Conservation (phyloP, 2,888 invertebrate species). For the Apantesis nais region DNA sequence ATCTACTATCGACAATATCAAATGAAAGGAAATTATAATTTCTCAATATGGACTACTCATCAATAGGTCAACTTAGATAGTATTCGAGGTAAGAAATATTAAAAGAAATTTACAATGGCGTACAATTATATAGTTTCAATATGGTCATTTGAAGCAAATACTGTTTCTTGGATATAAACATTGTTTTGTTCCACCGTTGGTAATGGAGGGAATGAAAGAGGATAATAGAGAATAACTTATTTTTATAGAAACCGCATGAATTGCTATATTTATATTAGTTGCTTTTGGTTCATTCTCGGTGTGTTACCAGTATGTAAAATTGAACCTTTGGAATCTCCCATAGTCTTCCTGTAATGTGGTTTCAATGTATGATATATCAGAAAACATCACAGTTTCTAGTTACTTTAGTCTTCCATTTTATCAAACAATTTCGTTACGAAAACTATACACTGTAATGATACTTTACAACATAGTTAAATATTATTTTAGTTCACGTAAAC, state of each 20-base stretch:
- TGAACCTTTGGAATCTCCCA: conserved; percentile 37
- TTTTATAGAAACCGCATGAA: not conserved
- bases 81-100: too few species aligned
- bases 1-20: too few species aligned
- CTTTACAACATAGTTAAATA: conserved; percentile 12
- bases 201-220: not conserved
- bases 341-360: conserved; percentile 39
- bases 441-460: conserved; percentile 7
- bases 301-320: conserved; percentile 3
- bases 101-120: conserved; percentile 18
- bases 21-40: too few species aligned
- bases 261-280: not conserved
- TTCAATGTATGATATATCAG: conserved; percentile 22
- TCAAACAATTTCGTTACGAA: conserved; percentile 25
- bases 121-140: not conserved
- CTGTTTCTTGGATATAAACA: not conserved
- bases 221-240: not conserved
- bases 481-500: conserved; percentile 7
- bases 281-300: conserved; percentile 18
- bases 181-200: not conserved
- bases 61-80: too few species aligned
- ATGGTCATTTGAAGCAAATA: not conserved
- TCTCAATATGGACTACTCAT: too few species aligned
- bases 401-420: conserved; percentile 50
- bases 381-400: conserved; percentile 31